A percentile compares a stretch with the other conserved stretches of the same genome.
These are phyloP conservation scores for Meganola albula DNA, from an alignment of 2,888 invertebrate species.

Conservation along the genomic window DNA sequence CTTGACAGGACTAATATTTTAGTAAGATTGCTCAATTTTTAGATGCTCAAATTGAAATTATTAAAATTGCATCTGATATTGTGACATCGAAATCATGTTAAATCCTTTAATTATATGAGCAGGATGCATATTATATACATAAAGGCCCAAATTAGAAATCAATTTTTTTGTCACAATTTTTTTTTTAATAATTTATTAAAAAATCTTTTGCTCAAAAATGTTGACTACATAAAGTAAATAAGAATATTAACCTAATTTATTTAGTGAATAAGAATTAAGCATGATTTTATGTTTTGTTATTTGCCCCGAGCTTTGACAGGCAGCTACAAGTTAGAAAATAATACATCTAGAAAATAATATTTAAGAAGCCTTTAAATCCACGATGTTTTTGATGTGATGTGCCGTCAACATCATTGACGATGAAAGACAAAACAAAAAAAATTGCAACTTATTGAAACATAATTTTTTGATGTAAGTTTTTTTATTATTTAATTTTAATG, in stretches of 20 bases:
- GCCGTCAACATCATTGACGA: conserved; percentile 7
- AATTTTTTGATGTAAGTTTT: conserved; percentile 17
- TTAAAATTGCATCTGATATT: no score
- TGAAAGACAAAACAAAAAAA: no score
- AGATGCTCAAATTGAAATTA: conserved; percentile 25
- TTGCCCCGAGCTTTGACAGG: conserved; percentile 40
- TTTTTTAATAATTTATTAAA: no score
- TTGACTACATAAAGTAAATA: no score
- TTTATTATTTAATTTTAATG: conserved; percentile 18
- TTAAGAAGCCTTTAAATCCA: no score
- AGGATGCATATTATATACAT: no score
- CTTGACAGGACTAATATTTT: conserved; percentile 20
- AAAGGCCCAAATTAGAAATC: no score
- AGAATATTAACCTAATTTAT: conserved; percentile 5
- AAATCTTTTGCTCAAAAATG: no score
- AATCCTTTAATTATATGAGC: no score
- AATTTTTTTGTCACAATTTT: no score
- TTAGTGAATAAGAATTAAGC: conserved; percentile 6
- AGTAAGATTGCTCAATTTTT: conserved; percentile 16
- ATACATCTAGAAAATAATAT: conserved; percentile 22
- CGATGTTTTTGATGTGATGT: no score
- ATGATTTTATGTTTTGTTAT: conserved; percentile 8
- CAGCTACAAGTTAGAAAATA: conserved; percentile 20
- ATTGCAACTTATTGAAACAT: conserved; percentile 23
- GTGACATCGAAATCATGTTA: no score